These are phyloP conservation scores for Phytoseiulus persimilis DNA, from an alignment of 2,888 invertebrate species.

Conservation along the genomic window DNA sequence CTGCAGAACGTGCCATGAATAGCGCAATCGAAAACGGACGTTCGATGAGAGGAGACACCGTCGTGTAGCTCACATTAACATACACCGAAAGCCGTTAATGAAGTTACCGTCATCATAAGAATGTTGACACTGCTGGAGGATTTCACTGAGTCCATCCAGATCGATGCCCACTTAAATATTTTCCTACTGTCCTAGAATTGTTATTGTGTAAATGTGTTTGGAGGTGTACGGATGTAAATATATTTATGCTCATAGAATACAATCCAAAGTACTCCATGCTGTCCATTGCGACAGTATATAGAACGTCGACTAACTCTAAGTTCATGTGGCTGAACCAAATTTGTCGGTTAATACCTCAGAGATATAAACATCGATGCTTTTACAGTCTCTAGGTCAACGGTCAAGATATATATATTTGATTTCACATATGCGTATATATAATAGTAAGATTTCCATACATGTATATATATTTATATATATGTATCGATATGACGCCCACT, in stretches of 20 bases:
- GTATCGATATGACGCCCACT: not conserved
- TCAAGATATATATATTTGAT: not conserved
- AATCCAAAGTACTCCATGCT: not conserved
- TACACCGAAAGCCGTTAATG: too few relatives aligned
- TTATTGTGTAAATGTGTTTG: not conserved
- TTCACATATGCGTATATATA: conserved; percentile 1
- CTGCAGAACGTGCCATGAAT: too few relatives aligned
- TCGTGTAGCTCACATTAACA: too few relatives aligned
- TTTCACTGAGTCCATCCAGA: not conserved
- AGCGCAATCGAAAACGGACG: too few relatives aligned
- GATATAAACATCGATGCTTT: not conserved
- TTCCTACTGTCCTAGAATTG: not conserved
- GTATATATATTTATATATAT: not conserved
- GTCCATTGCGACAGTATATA: not conserved
- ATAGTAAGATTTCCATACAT: not conserved
- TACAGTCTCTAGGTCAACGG: not conserved
- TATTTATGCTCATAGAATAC: not conserved
- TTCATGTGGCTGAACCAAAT: not conserved
- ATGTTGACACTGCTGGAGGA: not conserved
- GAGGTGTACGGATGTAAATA: not conserved
- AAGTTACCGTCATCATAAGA: too few relatives aligned
- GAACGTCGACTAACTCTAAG: not conserved
- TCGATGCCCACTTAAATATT: not conserved
- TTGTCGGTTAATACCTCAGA: not conserved
- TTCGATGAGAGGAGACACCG: too few relatives aligned